Evolutionary conservation across 2,888 invertebrate species (phyloP).

Genomic region (Heliconius ismenius): DNA sequence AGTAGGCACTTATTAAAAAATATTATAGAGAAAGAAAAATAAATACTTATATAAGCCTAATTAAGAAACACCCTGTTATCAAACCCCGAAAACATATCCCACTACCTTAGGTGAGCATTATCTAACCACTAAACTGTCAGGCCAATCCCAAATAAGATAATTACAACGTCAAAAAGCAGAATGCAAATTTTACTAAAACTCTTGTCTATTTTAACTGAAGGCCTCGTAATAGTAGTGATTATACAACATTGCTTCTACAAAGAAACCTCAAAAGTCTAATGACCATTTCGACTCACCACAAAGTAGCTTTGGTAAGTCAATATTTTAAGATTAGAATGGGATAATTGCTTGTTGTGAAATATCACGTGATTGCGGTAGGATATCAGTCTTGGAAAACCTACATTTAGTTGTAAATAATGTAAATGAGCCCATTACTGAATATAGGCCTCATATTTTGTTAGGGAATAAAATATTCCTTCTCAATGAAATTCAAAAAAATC

Average conservation of each 20-base stretch:
- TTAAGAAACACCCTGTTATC: neutral
- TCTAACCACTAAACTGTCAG: conserved; percentile 5
- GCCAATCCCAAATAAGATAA: neutral
- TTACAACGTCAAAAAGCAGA: neutral
- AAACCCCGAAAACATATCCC: neutral
- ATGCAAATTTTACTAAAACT: conserved; percentile 24
- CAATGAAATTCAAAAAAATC: neutral
- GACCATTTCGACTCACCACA: conserved; percentile 29
- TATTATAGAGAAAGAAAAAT: too few relatives aligned
- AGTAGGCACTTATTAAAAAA: too few relatives aligned
- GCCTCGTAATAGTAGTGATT: conserved; percentile 48
- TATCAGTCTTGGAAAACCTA: neutral
- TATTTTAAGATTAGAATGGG: conserved; percentile 20
- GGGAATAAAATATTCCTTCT: neutral
- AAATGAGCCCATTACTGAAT: too few relatives aligned
- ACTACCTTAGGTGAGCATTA: neutral
- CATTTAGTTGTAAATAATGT: neutral
- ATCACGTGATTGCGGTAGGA: neutral
- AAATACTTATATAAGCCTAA: too few relatives aligned
- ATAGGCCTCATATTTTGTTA: too few relatives aligned
- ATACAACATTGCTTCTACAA: conserved; percentile 36
- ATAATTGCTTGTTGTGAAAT: conserved; percentile 25
- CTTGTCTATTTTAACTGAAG: conserved; percentile 37
- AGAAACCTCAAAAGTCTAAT: conserved; percentile 48
- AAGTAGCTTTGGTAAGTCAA: conserved; percentile 22